phyloP scores from a whole-genome alignment of 2,113 vertebrate species.

The Microcebus ravelobensis region DNA sequence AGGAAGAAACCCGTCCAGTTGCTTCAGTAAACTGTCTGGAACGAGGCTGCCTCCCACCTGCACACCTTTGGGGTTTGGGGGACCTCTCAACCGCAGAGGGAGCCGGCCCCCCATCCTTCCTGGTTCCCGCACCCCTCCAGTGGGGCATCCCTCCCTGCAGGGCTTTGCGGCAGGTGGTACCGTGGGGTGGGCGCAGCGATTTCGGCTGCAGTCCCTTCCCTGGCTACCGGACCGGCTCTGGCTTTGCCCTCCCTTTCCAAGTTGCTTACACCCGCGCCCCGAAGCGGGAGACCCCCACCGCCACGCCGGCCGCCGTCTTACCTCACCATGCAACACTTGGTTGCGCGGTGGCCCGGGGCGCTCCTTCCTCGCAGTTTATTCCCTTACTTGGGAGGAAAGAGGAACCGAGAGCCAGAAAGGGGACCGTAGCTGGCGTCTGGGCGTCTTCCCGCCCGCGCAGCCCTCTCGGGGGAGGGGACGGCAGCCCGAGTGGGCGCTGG shows the following conservation, averaged over 20 bases:
- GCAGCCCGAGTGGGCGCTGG: not conserved
- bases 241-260: constrained; percentile 56
- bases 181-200: not conserved
- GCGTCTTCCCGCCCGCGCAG: constrained; percentile 60
- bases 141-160: not conserved
- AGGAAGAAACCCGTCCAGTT: not conserved
- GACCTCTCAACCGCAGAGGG: not conserved
- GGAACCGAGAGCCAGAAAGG: constrained; percentile 60
- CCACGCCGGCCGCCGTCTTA: constrained; percentile 58
- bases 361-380: constrained; percentile 60
- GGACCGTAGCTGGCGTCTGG: constrained; percentile 54
- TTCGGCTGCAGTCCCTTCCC: not conserved
- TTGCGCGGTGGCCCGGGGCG: constrained; percentile 58
- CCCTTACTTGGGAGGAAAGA: constrained; percentile 79
- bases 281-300: not conserved
- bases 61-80: not conserved
- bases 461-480: not conserved
- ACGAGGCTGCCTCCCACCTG: not conserved
- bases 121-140: not conserved
- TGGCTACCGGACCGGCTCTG: not conserved
- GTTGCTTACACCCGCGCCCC: not conserved
- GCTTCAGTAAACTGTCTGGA: not conserved
- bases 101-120: not conserved
- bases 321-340: constrained; percentile 75
- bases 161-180: constrained; percentile 33